A percentile compares a stretch with the other conserved stretches of the same genome.
phyloP scores from a whole-genome alignment of 2,797 vertebrate species.

The Hippopotamyrus pictus region DNA sequence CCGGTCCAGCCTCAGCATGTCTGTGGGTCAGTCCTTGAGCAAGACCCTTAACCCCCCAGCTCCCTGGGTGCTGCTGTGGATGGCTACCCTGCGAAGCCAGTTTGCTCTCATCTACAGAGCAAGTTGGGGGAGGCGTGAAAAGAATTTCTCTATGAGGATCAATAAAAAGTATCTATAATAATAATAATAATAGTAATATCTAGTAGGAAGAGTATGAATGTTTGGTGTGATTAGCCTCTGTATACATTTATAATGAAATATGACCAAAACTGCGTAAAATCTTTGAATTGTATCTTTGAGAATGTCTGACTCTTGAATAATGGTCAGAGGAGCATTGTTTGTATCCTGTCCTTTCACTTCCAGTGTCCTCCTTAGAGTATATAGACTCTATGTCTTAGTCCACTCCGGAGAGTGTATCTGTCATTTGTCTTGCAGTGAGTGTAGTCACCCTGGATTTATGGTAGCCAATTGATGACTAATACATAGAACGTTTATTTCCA shows the following conservation, averaged over 20 bases:
- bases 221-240: background rate
- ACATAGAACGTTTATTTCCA: background rate
- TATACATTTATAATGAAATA: background rate
- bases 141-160: background rate
- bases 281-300: background rate
- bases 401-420: background rate
- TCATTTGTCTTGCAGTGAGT: background rate
- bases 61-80: background rate
- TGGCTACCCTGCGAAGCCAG: background rate
- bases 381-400: background rate
- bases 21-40: background rate
- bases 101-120: background rate
- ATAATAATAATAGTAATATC: background rate
- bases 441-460: background rate
- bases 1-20: background rate
- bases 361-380: background rate
- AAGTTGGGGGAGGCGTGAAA: background rate
- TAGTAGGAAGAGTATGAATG: background rate
- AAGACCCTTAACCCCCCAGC: background rate
- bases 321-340: background rate
- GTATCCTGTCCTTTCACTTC: background rate
- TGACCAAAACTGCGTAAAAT: background rate
- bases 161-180: background rate
- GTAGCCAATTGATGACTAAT: background rate
- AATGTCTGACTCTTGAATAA: background rate